These are phyloP conservation scores for Rhinella marina DNA, from an alignment of 2,797 vertebrate genomes.

Conservation along the genomic window DNA sequence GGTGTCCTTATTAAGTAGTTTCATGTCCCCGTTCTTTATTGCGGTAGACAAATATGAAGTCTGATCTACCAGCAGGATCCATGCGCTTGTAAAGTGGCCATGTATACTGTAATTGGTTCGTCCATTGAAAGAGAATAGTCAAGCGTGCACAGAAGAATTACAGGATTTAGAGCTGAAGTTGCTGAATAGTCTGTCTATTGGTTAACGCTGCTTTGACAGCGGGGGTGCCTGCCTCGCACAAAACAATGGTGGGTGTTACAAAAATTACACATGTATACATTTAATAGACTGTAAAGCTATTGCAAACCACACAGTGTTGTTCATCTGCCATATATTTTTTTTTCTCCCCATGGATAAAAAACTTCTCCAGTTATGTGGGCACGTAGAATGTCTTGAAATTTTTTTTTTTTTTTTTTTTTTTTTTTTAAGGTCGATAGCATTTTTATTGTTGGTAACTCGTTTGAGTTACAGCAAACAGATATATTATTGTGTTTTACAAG, in stretches of 20 bases:
- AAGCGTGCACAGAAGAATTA: conserved; percentile 47
- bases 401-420: no score
- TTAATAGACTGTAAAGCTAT: conserved; percentile 19
- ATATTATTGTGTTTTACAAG: background rate
- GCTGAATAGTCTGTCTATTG: conserved; percentile 51
- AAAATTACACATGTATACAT: conserved; percentile 16
- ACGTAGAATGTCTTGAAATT: background rate
- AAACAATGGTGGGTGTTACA: conserved; percentile 44
- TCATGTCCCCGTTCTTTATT: conserved; percentile 23
- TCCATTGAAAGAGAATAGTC: conserved; percentile 55
- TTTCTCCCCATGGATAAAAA: background rate
- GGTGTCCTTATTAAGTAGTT: conserved; percentile 52
- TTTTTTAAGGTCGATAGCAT: background rate
- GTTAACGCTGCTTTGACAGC: conserved; percentile 43
- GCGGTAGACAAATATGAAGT: conserved; percentile 31
- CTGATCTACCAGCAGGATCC: conserved; percentile 54
- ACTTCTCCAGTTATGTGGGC: background rate
- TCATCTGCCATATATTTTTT: background rate
- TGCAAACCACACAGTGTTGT: background rate
- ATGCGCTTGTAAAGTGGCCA: conserved; percentile 44
- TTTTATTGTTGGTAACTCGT: background rate
- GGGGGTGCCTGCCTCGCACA: conserved; percentile 48
- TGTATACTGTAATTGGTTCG: conserved; percentile 56
- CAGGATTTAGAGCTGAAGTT: conserved; percentile 52
- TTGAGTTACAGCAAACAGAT: background rate